phyloP scores from a whole-genome alignment of 2,888 invertebrate genomes.

The Paralinhomoeus sp. region DNA sequence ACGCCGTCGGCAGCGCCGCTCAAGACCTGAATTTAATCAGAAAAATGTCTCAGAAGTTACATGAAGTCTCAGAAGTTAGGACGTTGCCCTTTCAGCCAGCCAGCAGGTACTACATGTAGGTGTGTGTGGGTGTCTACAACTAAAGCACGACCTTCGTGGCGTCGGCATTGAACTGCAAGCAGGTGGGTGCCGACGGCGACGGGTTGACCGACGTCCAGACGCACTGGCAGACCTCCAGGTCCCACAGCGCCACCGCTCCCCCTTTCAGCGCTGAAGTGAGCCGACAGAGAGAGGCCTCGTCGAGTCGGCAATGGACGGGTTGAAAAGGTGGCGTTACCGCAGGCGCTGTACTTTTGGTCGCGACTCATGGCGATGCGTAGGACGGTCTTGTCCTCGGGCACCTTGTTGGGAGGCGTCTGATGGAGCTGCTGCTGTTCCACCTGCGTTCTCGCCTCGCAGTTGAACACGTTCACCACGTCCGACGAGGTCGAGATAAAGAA shows the following conservation, averaged over 20 bases:
- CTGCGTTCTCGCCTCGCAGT: constrained; percentile 3
- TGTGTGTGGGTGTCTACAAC: too few species aligned
- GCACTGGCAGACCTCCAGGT: constrained; percentile 22
- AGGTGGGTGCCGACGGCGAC: constrained; percentile 13
- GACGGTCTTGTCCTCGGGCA: too few species aligned
- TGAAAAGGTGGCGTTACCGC: constrained; percentile 4
- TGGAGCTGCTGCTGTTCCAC: too few species aligned
- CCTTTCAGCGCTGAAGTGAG: constrained; percentile 13
- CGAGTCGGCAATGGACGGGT: too few species aligned
- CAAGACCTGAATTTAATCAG: constrained; percentile 13
- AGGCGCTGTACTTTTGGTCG: constrained; percentile 2
- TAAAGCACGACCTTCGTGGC: constrained; percentile 3
- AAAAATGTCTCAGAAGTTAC: too few species aligned
- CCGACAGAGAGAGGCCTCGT: too few species aligned
- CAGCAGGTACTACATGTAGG: too few species aligned
- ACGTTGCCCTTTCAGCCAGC: too few species aligned
- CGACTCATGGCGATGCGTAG: background rate
- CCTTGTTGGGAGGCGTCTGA: too few species aligned
- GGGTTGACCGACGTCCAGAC: constrained; percentile 16
- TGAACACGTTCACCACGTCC: constrained; percentile 37
- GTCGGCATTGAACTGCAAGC: constrained; percentile 16
- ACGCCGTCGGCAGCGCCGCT: constrained; percentile 14
- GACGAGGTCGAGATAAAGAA: constrained; percentile 63
- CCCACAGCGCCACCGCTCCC: constrained; percentile 23
- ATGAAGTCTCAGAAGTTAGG: too few species aligned